Evolutionary conservation across 2,797 vertebrate genomes (phyloP), one percentile per base, ranked within the genome.

Genomic region (Chiroxiphia lanceolata): DNA sequence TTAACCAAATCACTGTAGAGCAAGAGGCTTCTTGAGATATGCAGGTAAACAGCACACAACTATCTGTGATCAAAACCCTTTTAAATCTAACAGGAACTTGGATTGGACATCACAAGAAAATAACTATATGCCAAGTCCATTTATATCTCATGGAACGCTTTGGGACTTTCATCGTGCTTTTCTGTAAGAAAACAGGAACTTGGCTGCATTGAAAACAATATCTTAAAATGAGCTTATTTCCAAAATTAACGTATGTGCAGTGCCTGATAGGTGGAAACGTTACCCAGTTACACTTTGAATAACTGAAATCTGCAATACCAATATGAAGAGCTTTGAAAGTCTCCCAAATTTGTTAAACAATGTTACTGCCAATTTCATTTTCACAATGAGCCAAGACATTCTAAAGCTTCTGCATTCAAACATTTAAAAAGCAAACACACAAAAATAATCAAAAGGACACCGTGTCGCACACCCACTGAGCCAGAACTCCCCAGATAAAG

Each of bases 181-280:
- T 83, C 88, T 92, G 80, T 76, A 94, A 78, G 87, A 93, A 96
- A 96, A 95, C 81, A 94, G 92, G 90, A 93, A 95, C 92, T 93
- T 95, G 88, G 91, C 90, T 95, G 89, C 90, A 81, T 31, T 70
- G 91, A 93, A 93, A 94, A 87, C 86, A 93, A 1, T 84, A 94
- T 95, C 93, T 95, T 92, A 95, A 95, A 96, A 93, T 93, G 76
- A 96, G 90, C 71, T 95, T 93, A 79, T 93, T 95, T 95, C 89
- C 91, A 93, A 93, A 94, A 95, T 95, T 90, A 96, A 96, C 12
- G 68, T 94, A 96, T 94, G 88, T 93, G 89, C 83, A 63, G 34
- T 53, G 87, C 86, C 93, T 96, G 95, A 96, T 96, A 94, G 93
- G 94, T 95, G 77, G 93, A 90, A 96, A 86, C 7, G 42, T 85